These are phyloP conservation scores for Cyclopterus lumpus DNA, from an alignment of 2,797 vertebrate genomes.

Conservation along the genomic window DNA sequence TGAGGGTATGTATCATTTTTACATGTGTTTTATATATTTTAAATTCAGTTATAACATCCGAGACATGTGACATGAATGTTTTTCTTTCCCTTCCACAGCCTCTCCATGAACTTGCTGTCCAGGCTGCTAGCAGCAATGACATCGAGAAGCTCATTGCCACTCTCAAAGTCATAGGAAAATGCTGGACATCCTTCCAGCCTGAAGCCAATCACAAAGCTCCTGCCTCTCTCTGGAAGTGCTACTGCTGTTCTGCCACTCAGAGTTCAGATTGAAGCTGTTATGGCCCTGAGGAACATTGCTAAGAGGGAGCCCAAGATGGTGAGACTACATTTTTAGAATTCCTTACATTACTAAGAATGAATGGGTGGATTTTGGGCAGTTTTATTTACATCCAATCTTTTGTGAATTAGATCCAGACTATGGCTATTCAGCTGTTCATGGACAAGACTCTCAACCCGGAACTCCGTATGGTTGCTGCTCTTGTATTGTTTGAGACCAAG, in stretches of 20 bases:
- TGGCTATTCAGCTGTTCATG: constrained; percentile 85
- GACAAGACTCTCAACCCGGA: constrained; percentile 76
- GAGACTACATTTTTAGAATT: constrained; percentile 15
- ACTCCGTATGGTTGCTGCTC: constrained; percentile 83
- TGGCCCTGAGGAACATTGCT: constrained; percentile 84
- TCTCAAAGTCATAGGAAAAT: constrained; percentile 85
- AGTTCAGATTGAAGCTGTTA: constrained; percentile 76
- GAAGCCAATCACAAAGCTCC: constrained; percentile 84
- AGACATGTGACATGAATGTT: neutral
- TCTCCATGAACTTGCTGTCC: constrained; percentile 68
- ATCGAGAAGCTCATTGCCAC: constrained; percentile 60
- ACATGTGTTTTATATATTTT: neutral
- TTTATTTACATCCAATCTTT: constrained; percentile 14
- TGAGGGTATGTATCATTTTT: constrained; percentile 79
- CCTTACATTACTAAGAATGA: neutral
- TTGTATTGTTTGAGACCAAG: constrained; percentile 86
- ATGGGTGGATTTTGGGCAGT: neutral
- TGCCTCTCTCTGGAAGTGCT: constrained; percentile 68
- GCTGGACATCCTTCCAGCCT: constrained; percentile 83
- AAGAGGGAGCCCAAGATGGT: constrained; percentile 81
- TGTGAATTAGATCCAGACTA: constrained; percentile 83
- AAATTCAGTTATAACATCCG: constrained; percentile 28
- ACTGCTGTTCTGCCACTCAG: constrained; percentile 65
- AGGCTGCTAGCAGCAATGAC: constrained; percentile 64
- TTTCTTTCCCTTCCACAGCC: constrained; percentile 70